These are phyloP conservation scores for Sarotherodon lohbergeri DNA, from an alignment of 2,113 vertebrate genomes.

Conservation along the genomic window DNA sequence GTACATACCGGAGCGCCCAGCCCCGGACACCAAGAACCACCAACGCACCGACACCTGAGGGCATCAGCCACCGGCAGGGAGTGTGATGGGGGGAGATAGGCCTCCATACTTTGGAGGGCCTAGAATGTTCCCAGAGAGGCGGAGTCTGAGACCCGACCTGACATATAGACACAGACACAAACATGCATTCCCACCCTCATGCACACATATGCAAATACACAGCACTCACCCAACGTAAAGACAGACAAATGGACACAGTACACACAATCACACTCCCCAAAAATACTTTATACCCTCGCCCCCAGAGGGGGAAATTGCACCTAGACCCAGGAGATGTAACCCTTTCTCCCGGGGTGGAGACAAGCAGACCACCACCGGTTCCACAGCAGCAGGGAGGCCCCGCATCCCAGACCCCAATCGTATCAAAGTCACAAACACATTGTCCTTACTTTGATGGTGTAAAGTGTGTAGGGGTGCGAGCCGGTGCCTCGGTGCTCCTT, in stretches of 20 bases:
- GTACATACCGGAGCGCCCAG: too few relatives aligned
- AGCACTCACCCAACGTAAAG: background rate
- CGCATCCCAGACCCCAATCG: too few relatives aligned
- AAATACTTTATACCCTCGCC: background rate
- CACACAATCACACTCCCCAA: background rate
- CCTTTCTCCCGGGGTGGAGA: background rate
- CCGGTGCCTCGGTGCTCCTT: constrained; percentile 91
- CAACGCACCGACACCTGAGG: too few relatives aligned
- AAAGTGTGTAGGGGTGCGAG: constrained; percentile 93
- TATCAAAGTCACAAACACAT: background rate
- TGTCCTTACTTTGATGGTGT: constrained; percentile 86
- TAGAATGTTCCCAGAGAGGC: background rate
- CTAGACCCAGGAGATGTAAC: background rate
- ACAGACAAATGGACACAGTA: background rate
- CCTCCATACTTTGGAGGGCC: background rate
- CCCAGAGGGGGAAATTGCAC: background rate
- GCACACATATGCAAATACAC: background rate
- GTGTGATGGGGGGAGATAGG: too few relatives aligned
- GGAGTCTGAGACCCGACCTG: background rate
- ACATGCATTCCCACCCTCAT: background rate
- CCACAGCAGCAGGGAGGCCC: too few relatives aligned
- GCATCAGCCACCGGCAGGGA: too few relatives aligned
- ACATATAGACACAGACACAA: background rate
- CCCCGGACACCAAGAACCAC: too few relatives aligned
- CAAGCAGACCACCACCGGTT: too few relatives aligned